A percentile compares a stretch with the other conserved stretches of the same genome.
phyloP scores from a whole-genome alignment of 2,888 invertebrate genomes.

The Lobophora halterata region DNA sequence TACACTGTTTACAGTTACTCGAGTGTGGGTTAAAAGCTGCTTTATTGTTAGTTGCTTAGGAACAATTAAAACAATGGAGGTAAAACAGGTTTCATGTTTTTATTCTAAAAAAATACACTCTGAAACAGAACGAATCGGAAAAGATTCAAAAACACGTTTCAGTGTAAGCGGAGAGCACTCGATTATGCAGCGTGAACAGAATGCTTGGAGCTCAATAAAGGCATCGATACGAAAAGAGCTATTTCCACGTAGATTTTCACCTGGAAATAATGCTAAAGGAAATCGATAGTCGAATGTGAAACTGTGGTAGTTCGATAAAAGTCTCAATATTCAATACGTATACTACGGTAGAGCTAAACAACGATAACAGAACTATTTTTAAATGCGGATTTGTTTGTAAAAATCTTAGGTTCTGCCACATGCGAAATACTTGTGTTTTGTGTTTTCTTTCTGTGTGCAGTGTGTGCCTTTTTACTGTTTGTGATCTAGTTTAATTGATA shows the following conservation, averaged over 20 bases:
- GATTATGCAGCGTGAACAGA: slow-evolving; percentile 57
- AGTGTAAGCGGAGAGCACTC: slow-evolving; percentile 37
- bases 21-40: slow-evolving; percentile 27
- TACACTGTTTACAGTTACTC: slow-evolving; percentile 29
- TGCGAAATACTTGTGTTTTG: too few species aligned
- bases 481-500: too few species aligned
- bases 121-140: slow-evolving; percentile 15
- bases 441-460: too few species aligned
- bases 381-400: slow-evolving; percentile 11
- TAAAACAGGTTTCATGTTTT: slow-evolving; percentile 13
- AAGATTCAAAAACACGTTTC: slow-evolving; percentile 14
- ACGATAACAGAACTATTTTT: slow-evolving; percentile 6
- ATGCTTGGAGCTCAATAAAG: slow-evolving; percentile 46
- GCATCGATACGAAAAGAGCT: slow-evolving; percentile 46
- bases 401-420: slow-evolving; percentile 5
- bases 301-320: slow-evolving; percentile 4
- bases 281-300: slow-evolving; percentile 44
- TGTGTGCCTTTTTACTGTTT: too few species aligned
- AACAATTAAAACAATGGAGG: slow-evolving; percentile 23
- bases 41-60: slow-evolving; percentile 24
- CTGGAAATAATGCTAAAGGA: slow-evolving; percentile 43
- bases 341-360: not conserved
- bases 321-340: slow-evolving; percentile 1
- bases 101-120: slow-evolving; percentile 17
- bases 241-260: slow-evolving; percentile 46